A percentile compares a stretch with the other conserved stretches of the same genome.
phyloP scores from a whole-genome alignment of 2,888 invertebrate genomes.

The Iselma pallidipennis region DNA sequence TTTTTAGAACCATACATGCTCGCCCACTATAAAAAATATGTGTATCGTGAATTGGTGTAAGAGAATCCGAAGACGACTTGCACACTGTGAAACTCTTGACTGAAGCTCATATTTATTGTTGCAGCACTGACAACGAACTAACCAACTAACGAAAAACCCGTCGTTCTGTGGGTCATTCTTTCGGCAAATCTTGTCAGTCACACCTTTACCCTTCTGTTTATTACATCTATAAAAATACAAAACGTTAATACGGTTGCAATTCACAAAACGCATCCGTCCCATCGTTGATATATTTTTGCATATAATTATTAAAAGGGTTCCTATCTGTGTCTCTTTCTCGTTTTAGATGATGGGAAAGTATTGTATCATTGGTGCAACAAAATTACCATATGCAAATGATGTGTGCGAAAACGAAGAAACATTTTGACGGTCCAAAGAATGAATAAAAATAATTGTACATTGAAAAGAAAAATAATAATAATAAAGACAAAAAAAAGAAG shows the following conservation, averaged over 20 bases:
- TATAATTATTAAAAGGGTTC: slow-evolving; percentile 38
- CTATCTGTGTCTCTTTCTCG: neutral
- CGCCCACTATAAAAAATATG: too few species aligned
- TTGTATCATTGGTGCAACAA: slow-evolving; percentile 14
- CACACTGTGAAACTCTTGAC: too few species aligned
- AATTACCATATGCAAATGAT: slow-evolving; percentile 36
- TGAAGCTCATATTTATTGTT: too few species aligned
- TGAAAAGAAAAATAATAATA: neutral
- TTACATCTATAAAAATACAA: slow-evolving; percentile 36
- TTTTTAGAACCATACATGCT: too few species aligned
- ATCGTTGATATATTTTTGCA: slow-evolving; percentile 42
- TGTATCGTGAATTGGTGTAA: too few species aligned
- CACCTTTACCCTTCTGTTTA: slow-evolving; percentile 56
- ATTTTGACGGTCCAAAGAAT: neutral
- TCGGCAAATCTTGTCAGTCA: slow-evolving; percentile 55
- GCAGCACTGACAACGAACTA: neutral
- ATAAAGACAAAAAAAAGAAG: neutral
- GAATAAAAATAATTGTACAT: neutral
- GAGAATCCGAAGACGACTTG: too few species aligned
- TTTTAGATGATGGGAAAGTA: slow-evolving; percentile 20
- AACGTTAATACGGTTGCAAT: slow-evolving; percentile 26
- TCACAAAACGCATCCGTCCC: slow-evolving; percentile 32
- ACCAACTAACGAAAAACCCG: neutral
- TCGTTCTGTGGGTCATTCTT: slow-evolving; percentile 31
- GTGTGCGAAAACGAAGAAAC: slow-evolving; percentile 26